Conservation (phyloP, 2,113 vertebrate species). For the Triplophysa tibetana region DNA sequence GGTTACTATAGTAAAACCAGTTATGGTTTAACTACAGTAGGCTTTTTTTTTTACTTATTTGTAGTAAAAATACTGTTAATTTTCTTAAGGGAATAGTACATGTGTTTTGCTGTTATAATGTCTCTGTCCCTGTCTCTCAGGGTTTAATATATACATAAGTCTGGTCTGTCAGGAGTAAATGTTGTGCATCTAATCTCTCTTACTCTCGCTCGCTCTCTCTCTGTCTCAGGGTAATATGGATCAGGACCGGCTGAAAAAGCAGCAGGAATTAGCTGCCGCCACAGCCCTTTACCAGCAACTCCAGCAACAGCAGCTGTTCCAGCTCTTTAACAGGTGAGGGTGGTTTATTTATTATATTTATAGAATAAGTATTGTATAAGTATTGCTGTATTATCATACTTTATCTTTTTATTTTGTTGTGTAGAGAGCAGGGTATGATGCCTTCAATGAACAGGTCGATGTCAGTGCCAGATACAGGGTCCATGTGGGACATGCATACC, state of each 20-base stretch:
- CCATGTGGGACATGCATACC: constrained; percentile 82
- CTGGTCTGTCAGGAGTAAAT: too few relatives aligned
- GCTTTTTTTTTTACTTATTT: too few relatives aligned
- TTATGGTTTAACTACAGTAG: too few relatives aligned
- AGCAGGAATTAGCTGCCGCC: constrained; percentile 74
- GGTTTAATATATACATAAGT: constrained; percentile 77
- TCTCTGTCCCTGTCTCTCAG: not conserved
- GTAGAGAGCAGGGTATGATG: constrained; percentile 73
- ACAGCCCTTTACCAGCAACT: constrained; percentile 77
- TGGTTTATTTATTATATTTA: not conserved
- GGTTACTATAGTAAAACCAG: too few relatives aligned
- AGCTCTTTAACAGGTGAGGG: constrained; percentile 74
- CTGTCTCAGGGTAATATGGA: constrained; percentile 84
- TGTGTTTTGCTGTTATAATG: too few relatives aligned
- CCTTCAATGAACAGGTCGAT: constrained; percentile 78
- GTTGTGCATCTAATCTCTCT: constrained; percentile 68
- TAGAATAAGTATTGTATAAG: not conserved
- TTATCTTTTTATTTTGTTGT: constrained; percentile 44
- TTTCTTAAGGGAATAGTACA: too few relatives aligned
- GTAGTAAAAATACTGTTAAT: too few relatives aligned
- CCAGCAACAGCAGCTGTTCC: constrained; percentile 83
- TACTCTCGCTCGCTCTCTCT: constrained; percentile 68
- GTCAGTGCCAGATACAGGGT: constrained; percentile 78
- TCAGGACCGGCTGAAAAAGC: constrained; percentile 80
- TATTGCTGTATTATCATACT: not conserved